A percentile compares a stretch with the other conserved stretches of the same genome.
phyloP scores from a whole-genome alignment of 2,797 vertebrate genomes.

The Schizopygopsis malacanthus region DNA sequence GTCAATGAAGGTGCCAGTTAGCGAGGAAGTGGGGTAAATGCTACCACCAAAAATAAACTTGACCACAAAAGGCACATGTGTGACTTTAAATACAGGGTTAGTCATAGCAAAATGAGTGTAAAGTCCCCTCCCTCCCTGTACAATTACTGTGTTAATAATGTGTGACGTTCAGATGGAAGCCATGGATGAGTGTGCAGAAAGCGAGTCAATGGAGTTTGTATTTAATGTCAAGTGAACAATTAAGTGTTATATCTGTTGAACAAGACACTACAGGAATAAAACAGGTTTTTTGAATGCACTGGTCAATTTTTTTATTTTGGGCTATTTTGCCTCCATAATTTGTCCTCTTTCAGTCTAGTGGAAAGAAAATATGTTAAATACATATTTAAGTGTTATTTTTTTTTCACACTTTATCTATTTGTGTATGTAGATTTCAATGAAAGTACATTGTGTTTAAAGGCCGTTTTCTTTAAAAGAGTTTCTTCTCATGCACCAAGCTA shows the following conservation, averaged over 20 bases:
- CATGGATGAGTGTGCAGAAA: neutral
- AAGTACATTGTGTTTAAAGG: neutral
- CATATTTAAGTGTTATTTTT: neutral
- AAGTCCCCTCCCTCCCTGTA: neutral
- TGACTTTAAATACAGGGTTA: conserved; percentile 28
- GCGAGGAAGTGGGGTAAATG: conserved; percentile 51
- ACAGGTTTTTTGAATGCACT: neutral
- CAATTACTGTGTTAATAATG: conserved; percentile 7
- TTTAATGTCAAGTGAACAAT: neutral
- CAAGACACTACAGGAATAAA: neutral
- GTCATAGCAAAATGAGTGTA: conserved; percentile 34
- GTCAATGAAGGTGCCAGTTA: neutral
- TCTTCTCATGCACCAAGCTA: neutral
- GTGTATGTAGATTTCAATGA: neutral
- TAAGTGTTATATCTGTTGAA: neutral
- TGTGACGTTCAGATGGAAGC: neutral
- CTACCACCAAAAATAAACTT: conserved; percentile 40
- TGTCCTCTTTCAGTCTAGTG: neutral
- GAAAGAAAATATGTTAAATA: neutral
- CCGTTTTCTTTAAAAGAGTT: neutral
- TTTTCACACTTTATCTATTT: neutral
- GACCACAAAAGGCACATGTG: conserved; percentile 35
- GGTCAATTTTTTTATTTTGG: neutral
- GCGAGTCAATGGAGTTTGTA: neutral
- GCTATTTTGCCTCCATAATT: neutral